Conservation (phyloP, 2,113 vertebrate genomes). For the Sisor rabdophorus region DNA sequence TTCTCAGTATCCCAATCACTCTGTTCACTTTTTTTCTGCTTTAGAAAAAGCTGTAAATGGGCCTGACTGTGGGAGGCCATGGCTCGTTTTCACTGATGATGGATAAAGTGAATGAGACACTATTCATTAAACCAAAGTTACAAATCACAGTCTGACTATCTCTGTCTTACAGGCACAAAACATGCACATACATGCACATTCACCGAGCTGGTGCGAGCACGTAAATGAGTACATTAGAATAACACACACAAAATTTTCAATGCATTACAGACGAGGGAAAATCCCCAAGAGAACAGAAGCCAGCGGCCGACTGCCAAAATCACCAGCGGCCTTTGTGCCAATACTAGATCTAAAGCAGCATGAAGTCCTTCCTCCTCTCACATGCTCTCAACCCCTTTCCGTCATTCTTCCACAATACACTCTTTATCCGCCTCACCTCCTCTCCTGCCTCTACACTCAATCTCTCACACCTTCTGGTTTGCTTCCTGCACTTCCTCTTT, state of each 20-base stretch:
- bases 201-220: background rate
- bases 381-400: slow-evolving; percentile 10
- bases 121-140: background rate
- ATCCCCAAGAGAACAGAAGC: slow-evolving; percentile 18
- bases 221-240: slow-evolving; percentile 11
- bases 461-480: slow-evolving; percentile 15
- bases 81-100: slow-evolving; percentile 7
- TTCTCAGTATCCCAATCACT: slow-evolving; percentile 13
- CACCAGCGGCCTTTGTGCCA: slow-evolving; percentile 28
- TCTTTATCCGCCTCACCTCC: background rate
- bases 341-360: slow-evolving; percentile 38
- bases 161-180: slow-evolving; percentile 6
- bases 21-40: slow-evolving; percentile 20
- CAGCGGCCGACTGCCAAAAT: slow-evolving; percentile 28
- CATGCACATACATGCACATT: slow-evolving; percentile 20
- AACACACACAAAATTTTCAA: background rate
- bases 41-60: slow-evolving; percentile 28
- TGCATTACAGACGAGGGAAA: slow-evolving; percentile 10
- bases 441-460: background rate
- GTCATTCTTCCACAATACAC: slow-evolving; percentile 25
- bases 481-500: background rate
- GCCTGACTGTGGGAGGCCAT: background rate
- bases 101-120: slow-evolving; percentile 3
- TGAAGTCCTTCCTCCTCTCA: slow-evolving; percentile 20
- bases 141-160: slow-evolving; percentile 29